Conservation (phyloP, 2,888 invertebrate species). For the Schizotus pectinicornis region DNA sequence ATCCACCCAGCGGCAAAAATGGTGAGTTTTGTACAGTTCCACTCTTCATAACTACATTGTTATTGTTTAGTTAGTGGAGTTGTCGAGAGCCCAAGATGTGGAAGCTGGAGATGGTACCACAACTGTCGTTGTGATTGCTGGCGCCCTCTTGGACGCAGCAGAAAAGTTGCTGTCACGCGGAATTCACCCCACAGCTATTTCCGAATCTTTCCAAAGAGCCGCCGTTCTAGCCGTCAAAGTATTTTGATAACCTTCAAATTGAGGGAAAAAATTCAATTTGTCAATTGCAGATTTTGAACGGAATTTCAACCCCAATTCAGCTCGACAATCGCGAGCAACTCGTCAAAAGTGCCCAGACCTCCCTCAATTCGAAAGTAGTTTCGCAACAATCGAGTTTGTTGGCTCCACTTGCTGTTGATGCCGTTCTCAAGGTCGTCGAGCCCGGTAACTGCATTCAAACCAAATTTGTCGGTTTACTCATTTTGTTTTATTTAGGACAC, state of each 20-base stretch:
- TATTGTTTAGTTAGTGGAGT: conserved; percentile 83
- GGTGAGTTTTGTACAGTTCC: conserved; percentile 63
- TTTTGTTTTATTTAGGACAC: conserved; percentile 52
- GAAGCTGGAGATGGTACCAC: conserved; percentile 99
- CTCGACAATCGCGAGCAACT: conserved; percentile 85
- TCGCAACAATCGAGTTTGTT: conserved; percentile 95
- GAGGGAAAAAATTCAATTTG: conserved; percentile 6
- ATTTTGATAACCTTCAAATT: conserved; percentile 21
- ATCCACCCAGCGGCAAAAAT: conserved; percentile 99
- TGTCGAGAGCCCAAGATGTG: conserved; percentile 97
- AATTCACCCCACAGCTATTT: conserved; percentile 97
- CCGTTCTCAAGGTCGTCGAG: conserved; percentile 86
- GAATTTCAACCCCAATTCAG: conserved; percentile 87
- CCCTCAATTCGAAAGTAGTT: conserved; percentile 98
- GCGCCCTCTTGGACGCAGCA: conserved; percentile 92
- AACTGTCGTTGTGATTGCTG: conserved; percentile 96
- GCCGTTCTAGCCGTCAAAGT: conserved; percentile 72
- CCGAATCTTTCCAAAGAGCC: conserved; percentile 94
- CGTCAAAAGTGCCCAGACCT: conserved; percentile 94
- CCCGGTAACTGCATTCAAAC: conserved; percentile 55
- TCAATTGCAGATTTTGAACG: conserved; percentile 67
- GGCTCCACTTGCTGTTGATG: conserved; percentile 97
- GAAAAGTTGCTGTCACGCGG: conserved; percentile 91
- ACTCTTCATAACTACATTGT: background rate
- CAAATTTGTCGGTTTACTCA: conserved; percentile 27